Evolutionary conservation across 2,113 vertebrate genomes (phyloP).

Genomic region (Polyodon spathula): DNA sequence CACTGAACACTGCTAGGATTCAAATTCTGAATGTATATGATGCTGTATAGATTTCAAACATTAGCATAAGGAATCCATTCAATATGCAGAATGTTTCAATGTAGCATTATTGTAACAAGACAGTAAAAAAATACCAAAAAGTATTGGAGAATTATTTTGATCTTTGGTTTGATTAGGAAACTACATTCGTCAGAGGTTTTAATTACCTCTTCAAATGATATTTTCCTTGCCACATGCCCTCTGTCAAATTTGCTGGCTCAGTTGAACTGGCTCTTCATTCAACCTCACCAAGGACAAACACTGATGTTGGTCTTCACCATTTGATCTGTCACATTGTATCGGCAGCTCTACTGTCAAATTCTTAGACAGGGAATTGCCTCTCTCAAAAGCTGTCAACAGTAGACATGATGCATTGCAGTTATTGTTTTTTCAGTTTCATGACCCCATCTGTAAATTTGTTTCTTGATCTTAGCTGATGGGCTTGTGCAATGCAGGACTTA

Average conservation of each 20-base stretch:
- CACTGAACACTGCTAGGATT: no score
- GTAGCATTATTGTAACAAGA: no score
- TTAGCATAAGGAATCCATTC: no score
- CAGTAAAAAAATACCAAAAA: no score
- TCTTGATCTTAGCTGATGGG: background rate
- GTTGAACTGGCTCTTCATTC: background rate
- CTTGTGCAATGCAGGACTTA: no score
- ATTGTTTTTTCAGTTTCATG: background rate
- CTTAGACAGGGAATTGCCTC: background rate
- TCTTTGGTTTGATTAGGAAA: no score
- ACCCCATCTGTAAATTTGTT: background rate
- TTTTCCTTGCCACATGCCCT: background rate
- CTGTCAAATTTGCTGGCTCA: background rate
- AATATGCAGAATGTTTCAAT: no score
- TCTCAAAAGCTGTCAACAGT: constrained; percentile 5
- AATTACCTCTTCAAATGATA: no score
- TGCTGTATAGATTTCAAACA: no score
- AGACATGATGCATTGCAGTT: background rate
- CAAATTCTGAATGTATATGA: no score
- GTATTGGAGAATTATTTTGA: no score
- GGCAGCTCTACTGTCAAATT: background rate
- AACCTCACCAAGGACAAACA: background rate
- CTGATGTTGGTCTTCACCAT: background rate
- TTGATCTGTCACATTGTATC: constrained; percentile 6
- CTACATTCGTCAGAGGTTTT: no score